Percentiles rank a stretch among this genome's conserved stretches.
phyloP scores from a whole-genome alignment of 2,797 vertebrate species.

The Cyclura pinguis region DNA sequence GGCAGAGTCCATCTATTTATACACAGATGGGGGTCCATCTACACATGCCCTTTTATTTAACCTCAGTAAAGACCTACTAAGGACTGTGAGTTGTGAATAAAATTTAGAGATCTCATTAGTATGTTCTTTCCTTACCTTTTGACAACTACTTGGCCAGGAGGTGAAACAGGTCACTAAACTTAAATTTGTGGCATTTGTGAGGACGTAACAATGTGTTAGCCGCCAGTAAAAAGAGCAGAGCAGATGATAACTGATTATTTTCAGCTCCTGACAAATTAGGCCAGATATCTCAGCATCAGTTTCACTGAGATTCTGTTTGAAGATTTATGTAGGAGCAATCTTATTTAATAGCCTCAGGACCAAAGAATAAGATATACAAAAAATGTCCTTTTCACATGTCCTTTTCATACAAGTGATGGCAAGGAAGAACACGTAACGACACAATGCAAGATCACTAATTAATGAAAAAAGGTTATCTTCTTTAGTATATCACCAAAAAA shows the following conservation, averaged over 20 bases:
- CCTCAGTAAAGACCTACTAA: not conserved
- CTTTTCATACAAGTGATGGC: not conserved
- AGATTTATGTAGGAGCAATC: not conserved
- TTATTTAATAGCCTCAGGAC: not conserved
- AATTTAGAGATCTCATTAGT: constrained; percentile 2
- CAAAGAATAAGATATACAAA: not conserved
- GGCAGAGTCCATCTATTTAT: too few relatives aligned
- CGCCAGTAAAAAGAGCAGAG: not conserved
- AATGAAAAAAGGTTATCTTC: not conserved
- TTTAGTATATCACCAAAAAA: too few relatives aligned
- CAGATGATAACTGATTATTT: not conserved
- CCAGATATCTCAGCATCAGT: constrained; percentile 1
- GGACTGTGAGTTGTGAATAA: not conserved
- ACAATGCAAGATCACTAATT: not conserved
- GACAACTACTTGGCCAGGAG: not conserved
- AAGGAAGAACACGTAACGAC: not conserved
- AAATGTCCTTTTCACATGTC: not conserved
- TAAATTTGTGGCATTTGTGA: not conserved
- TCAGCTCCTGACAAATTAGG: constrained; percentile 15
- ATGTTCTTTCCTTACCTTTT: not conserved
- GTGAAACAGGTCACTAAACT: not conserved
- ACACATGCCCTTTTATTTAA: not conserved
- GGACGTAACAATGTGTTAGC: not conserved
- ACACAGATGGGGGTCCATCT: not conserved
- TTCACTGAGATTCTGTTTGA: not conserved